Base-by-base conservation (phyloP, 2,888 invertebrate genomes). In the Neria commutata region DNA sequence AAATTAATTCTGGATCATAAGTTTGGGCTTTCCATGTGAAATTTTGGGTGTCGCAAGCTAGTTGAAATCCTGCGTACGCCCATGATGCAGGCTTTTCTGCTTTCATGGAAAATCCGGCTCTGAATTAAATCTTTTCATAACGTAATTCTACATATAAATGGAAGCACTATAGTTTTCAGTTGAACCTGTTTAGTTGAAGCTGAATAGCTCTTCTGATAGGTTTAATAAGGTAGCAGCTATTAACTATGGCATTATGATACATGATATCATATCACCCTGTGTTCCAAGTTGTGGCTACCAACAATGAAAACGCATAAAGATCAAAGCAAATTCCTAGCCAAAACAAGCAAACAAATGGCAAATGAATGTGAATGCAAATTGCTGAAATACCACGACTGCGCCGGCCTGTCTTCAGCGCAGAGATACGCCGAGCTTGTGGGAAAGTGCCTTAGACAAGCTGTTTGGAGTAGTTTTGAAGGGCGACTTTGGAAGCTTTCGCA, bases 301-400 rank as follows among this genome's bases (percentile, higher is more conserved):
- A n/a, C n/a, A n/a, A n/a, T n/a, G n/a, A n/a, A n/a, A n/a, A n/a
- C n/a, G n/a, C n/a, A n/a, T 45, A 62, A 56, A 67, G 74, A 73
- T 72, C 72, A 72, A 72, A 72, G 68, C 72, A 72, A n/a, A n/a
- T 72, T 72, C 74, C 74, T 74, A 70, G 71, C 71, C 42, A 10
- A 42, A 42, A 16, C 19, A 42, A 11, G 45, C 45, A 16, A 45
- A 21, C 19, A 16, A 45, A 45, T 17, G 29, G 10, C 17, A 29
- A 29, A 26, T 16, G 49, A 49, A 49, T 29, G 29, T 17, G 49
- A 49, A 29, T 49, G 49, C 49, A 49, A 49, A 49, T 49, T 16
- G 49, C 17, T 29, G 29, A 49, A 17, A n/a, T 49, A 16, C 49
- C 2, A 14, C 29, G 29, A 25, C 49, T 10, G 29, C n/a, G 29